phyloP scores from a whole-genome alignment of 2,888 invertebrate genomes.

The Aporophyla lueneburgensis region DNA sequence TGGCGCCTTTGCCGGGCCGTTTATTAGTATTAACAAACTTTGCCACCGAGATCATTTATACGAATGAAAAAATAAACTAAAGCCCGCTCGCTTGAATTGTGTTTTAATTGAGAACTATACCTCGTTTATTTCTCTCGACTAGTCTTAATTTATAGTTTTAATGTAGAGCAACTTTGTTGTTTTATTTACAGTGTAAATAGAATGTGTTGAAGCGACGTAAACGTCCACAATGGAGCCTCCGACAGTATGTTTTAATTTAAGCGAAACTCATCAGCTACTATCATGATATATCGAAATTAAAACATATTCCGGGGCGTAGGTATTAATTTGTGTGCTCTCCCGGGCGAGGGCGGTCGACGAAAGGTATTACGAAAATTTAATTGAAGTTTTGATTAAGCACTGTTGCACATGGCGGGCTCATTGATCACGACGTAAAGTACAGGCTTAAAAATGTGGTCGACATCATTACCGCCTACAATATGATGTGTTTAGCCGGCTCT shows the following conservation, averaged over 20 bases:
- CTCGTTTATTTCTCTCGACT: conserved; percentile 63
- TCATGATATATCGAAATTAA: conserved; percentile 78
- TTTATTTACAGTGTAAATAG: conserved; percentile 32
- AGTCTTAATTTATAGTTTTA: conserved; percentile 63
- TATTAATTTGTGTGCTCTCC: conserved; percentile 83
- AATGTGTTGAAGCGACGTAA: conserved; percentile 32
- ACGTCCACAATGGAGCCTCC: conserved; percentile 39
- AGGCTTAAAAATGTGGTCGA: conserved; percentile 65
- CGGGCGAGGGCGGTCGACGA: conserved; percentile 79
- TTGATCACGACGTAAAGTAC: conserved; percentile 61
- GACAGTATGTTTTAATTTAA: conserved; percentile 65
- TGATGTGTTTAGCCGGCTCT: conserved; percentile 18
- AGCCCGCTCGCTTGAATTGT: conserved; percentile 63
- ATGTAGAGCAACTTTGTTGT: conserved; percentile 42
- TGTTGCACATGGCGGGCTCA: conserved; percentile 80
- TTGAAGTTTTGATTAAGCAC: conserved; percentile 89
- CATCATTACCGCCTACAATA: conserved; percentile 43
- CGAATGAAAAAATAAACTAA: conserved; percentile 78
- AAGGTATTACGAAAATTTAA: conserved; percentile 88
- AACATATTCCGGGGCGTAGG: conserved; percentile 79
- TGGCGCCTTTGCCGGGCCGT: conserved; percentile 76
- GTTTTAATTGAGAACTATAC: conserved; percentile 73
- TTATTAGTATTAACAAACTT: conserved; percentile 85
- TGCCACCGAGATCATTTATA: conserved; percentile 80
- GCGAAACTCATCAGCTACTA: conserved; percentile 69